Base-by-base conservation (phyloP, 2,888 invertebrate genomes). In the Lasioglossum zephyrum region DNA sequence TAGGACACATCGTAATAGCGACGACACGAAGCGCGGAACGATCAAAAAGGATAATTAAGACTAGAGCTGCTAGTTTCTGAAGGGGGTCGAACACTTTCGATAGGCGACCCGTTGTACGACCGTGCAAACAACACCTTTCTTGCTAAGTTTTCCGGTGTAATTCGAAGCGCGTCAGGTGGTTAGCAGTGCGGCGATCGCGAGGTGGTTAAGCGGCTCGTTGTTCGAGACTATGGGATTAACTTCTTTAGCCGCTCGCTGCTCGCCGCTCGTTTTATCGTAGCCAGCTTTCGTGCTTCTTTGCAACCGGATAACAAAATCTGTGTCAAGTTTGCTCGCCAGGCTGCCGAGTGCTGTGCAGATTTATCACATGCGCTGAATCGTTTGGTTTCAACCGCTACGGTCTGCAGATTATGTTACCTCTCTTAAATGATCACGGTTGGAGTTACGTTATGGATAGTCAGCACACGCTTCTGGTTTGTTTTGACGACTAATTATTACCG, bases 81-180 rank as follows among this genome's bases (percentile, higher is more conserved):
- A n/a, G 13, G 16, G 22, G 22, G 60, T 16, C 41, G 73, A 77
- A 81, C 63, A 73, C 73, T 66, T 69, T 73, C 31, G 72, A 49
- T 26, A 18, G n/a, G 60, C 74, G 13, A 26, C 36, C 39, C 26
- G 31, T 39, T 73, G 69, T 60, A 31, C 77, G 70, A 60, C 73
- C n/a, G 77, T 22, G 26, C 57, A 44, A 41, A 39, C 41, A 70
- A n/a, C 70, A 41, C 22, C 41, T 4, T 41, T 44, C 73, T 60
- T 36, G 31, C 44, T 13, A 44, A 79, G 66, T 84, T 87, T 74
- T 75, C 77, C 80, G 57, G 73, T 74, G 84, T 79, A 85, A 82
- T 88, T 86, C 77, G 79, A 77, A 39, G 66, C 84, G 75, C 73
- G 82, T 69, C 84, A 66, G 82, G 77, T 87, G 88, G 87, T 88